Percentiles rank a stretch among this genome's conserved stretches.
Evolutionary conservation across 2,888 invertebrate genomes (phyloP).

Genomic region (Dinocampus coccinellae): DNA sequence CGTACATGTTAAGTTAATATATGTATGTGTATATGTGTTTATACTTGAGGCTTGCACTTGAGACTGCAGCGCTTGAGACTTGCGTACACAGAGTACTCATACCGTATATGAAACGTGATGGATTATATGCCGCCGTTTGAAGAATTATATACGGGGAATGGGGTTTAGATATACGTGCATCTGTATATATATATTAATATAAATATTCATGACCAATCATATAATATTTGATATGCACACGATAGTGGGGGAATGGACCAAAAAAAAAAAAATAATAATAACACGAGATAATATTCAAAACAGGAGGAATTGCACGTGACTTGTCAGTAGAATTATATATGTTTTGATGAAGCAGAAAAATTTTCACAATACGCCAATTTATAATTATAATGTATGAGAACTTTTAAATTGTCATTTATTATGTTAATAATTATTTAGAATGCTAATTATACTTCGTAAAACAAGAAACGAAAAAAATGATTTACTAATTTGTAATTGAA

Average conservation of each 20-base stretch:
- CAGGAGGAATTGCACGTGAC: constrained; percentile 6
- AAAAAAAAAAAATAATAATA: too few relatives aligned
- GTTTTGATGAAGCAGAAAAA: neutral
- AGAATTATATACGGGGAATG: neutral
- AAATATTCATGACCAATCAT: constrained; percentile 19
- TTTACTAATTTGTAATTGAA: too few relatives aligned
- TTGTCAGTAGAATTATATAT: neutral
- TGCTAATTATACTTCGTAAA: too few relatives aligned
- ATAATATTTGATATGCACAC: neutral
- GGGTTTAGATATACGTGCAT: too few relatives aligned
- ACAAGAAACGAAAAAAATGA: too few relatives aligned
- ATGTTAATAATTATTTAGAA: too few relatives aligned
- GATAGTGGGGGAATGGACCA: neutral
- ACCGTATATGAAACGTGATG: neutral
- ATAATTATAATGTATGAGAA: neutral
- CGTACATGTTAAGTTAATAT: neutral
- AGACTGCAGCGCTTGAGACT: neutral
- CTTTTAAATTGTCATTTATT: too few relatives aligned
- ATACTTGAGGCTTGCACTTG: neutral
- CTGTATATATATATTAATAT: too few relatives aligned
- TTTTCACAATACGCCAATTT: neutral
- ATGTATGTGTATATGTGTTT: neutral
- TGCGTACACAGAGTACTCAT: neutral
- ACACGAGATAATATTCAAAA: too few relatives aligned
- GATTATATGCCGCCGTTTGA: neutral